Base-by-base conservation (phyloP, 2,888 invertebrate genomes). In the Aporophyla lueneburgensis region DNA sequence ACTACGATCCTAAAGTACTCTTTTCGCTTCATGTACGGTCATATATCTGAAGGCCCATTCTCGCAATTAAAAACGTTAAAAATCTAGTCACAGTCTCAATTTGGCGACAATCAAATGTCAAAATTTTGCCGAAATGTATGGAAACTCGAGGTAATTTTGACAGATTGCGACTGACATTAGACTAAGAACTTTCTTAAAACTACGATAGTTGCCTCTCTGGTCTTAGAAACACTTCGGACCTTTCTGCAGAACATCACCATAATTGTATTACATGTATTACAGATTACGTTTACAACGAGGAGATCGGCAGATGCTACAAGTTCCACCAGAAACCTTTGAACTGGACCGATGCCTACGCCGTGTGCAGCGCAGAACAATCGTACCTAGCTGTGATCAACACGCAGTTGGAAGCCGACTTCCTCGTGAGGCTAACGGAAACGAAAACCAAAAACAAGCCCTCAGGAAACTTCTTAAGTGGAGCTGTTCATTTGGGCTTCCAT, bases 301-400 rank as follows among this genome's bases (percentile, higher is more conserved):
- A 61, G 3, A 9, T 80, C 2, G 93, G 92, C 4, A 91, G 91
- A 85, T 96, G 95, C 81, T 95, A 94, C 87, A 96, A 95, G 78
- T 92, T 95, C 68, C 95, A 96, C 76, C 69, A 89, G 33, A 88
- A 81, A 2, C 93, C 94, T 0, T 80, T 83, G 81, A 93, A 89
- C 61, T 96, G 96, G 95, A 89, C 89, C 0, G 93, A 94, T 0
- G 96, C 96, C 0, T 90, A 92, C 27, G 84, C 84, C 2, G 82
- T 88, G 4, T 96, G 96, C 83, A 88, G 86, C 33, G 89, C 92
- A 1, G 95, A 95, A 76, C 92, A 91, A 74, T 93, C 94, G 0
- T 93, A 93, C 71, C 76, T 95, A 51, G 93, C 94, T 5, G 89
- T 95, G 21, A 91, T 94, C 68, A 93, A 95, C 76, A 91, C 89